Conservation (phyloP, 2,797 vertebrate genomes). For the Notolepis coatsorum region DNA sequence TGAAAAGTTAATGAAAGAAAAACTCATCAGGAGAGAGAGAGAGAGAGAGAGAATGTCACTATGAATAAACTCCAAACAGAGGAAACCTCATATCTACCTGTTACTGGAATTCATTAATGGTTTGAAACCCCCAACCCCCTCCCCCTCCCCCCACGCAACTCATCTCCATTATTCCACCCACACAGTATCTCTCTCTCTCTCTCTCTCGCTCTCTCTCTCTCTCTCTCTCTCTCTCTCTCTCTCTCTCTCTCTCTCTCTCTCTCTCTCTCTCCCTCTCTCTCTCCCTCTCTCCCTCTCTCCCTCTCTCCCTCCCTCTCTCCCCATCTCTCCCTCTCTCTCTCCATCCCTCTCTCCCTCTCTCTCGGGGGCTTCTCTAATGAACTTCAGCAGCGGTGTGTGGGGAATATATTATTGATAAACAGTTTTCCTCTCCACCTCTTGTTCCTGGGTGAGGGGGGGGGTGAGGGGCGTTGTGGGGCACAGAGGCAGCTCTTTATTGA, state of each 20-base stretch:
- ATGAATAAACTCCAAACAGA: background rate
- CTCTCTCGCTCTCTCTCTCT: too few relatives aligned
- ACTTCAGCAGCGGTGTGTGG: conserved; percentile 5
- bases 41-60: background rate
- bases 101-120: conserved; percentile 28
- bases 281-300: background rate
- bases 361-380: conserved; percentile 5
- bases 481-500: conserved; percentile 14
- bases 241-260: background rate
- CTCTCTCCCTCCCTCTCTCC: background rate
- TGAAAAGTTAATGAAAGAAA: background rate
- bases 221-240: background rate
- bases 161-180: conserved; percentile 1
- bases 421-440: conserved; percentile 11
- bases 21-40: too few relatives aligned
- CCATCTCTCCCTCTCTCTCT: too few relatives aligned
- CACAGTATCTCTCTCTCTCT: too few relatives aligned
- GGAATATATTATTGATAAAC: conserved; percentile 24
- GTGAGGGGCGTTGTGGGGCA: background rate
- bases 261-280: background rate
- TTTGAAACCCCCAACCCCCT: conserved; percentile 2
- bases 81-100: background rate
- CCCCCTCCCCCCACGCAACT: too few relatives aligned
- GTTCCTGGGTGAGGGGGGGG: background rate
- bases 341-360: too few relatives aligned